A percentile compares a stretch with the other conserved stretches of the same genome.
Conservation (phyloP, 2,888 invertebrate species). For the Drosophila fungiperda region DNA sequence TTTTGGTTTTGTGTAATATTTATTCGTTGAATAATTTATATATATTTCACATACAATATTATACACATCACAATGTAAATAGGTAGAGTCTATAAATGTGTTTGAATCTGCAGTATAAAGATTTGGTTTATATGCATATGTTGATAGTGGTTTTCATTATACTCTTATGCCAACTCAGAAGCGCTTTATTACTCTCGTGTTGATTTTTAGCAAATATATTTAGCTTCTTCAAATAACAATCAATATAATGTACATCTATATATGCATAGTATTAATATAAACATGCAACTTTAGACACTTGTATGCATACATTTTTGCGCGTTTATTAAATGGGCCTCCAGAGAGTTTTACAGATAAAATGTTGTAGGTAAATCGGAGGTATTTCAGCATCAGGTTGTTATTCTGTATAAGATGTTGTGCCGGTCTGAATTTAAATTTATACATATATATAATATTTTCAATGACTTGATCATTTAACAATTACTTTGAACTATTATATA, state of each 20-base stretch:
- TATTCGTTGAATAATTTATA: constrained; percentile 66
- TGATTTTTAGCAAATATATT: not conserved
- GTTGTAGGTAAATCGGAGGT: constrained; percentile 65
- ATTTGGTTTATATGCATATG: constrained; percentile 14
- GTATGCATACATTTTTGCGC: constrained; percentile 4
- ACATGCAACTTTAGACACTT: constrained; percentile 13
- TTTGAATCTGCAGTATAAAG: constrained; percentile 25
- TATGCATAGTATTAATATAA: constrained; percentile 4
- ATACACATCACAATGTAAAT: constrained; percentile 43
- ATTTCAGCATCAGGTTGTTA: constrained; percentile 63
- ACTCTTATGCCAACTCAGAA: constrained; percentile 7
- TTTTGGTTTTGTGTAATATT: constrained; percentile 41
- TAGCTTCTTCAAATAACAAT: constrained; percentile 24
- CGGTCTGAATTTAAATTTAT: constrained; percentile 24
- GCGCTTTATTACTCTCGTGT: not conserved
- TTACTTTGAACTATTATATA: constrained; percentile 34
- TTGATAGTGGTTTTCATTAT: constrained; percentile 1
- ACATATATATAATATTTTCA: constrained; percentile 16
- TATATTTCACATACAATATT: constrained; percentile 59
- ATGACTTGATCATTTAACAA: constrained; percentile 24
- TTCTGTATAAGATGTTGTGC: constrained; percentile 29
- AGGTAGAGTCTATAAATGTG: constrained; percentile 37
- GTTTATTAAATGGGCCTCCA: constrained; percentile 1
- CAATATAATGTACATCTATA: constrained; percentile 31
- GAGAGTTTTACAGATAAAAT: constrained; percentile 24